These are phyloP conservation scores for Leptopilina drosophilae DNA, from an alignment of 2,888 invertebrate species.

Conservation along the genomic window DNA sequence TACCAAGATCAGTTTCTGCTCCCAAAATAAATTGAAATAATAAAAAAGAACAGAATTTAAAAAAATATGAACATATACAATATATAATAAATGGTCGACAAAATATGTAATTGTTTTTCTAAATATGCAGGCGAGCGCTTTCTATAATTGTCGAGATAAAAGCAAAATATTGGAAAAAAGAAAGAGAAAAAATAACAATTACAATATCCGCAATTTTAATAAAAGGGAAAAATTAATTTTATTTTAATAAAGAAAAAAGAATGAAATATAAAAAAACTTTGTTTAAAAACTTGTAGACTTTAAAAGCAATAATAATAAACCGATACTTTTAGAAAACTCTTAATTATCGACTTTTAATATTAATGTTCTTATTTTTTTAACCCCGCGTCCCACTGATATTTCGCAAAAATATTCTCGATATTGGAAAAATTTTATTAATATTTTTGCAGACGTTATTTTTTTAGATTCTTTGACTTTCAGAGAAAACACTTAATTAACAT, in stretches of 20 bases:
- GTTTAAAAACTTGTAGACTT: neutral
- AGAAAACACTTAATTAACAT: neutral
- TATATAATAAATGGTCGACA: neutral
- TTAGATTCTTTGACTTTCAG: neutral
- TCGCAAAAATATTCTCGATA: too few species aligned
- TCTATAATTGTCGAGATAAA: too few species aligned
- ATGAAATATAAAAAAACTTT: too few species aligned
- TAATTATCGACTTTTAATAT: slow-evolving; percentile 14
- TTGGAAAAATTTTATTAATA: too few species aligned
- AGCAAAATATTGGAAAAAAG: too few species aligned
- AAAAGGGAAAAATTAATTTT: neutral
- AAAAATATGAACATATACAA: neutral
- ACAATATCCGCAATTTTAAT: neutral
- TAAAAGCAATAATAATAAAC: neutral
- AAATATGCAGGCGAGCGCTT: neutral
- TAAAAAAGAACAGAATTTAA: neutral
- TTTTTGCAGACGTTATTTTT: neutral
- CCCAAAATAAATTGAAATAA: neutral
- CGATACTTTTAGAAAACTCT: neutral
- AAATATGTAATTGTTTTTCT: neutral
- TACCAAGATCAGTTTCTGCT: neutral
- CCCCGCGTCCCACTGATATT: neutral
- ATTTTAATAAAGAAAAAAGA: too few species aligned
- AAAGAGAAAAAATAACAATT: too few species aligned
- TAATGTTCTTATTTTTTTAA: neutral